Evolutionary conservation across 2,797 vertebrate species (phyloP).

Genomic region (Sebastes cheni): DNA sequence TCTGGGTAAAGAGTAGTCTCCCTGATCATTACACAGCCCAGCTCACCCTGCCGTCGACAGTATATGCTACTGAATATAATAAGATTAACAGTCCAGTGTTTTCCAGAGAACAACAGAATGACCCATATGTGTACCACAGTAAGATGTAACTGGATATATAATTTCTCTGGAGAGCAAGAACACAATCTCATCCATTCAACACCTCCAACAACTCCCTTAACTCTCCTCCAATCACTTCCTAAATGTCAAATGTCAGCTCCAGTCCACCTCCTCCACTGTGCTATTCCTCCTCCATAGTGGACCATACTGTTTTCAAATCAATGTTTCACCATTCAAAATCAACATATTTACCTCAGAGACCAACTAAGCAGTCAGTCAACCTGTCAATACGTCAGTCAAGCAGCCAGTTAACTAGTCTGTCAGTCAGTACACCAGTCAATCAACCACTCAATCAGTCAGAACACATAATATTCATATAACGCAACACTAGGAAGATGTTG

Average conservation of each 20-base stretch:
- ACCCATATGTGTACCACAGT: neutral
- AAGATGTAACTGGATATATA: neutral
- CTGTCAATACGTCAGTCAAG: neutral
- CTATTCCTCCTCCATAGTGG: neutral
- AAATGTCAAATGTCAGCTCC: constrained; percentile 23
- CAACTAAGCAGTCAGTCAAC: neutral
- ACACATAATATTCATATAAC: neutral
- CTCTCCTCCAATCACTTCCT: neutral
- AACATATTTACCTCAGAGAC: neutral
- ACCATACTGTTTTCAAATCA: neutral
- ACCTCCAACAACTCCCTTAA: neutral
- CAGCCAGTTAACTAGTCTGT: neutral
- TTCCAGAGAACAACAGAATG: neutral
- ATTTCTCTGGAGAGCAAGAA: neutral
- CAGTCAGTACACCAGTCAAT: neutral
- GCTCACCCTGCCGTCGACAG: neutral
- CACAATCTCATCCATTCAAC: neutral
- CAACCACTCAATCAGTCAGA: neutral
- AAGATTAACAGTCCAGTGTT: neutral
- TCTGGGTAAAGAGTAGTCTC: neutral
- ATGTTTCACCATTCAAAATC: neutral
- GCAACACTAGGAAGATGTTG: neutral
- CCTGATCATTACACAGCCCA: neutral
- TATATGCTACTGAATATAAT: neutral
- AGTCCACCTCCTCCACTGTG: neutral